Evolutionary conservation across 1,140 invertebrate species (phyloP).

Genomic region (Penaeus vannamei): DNA sequence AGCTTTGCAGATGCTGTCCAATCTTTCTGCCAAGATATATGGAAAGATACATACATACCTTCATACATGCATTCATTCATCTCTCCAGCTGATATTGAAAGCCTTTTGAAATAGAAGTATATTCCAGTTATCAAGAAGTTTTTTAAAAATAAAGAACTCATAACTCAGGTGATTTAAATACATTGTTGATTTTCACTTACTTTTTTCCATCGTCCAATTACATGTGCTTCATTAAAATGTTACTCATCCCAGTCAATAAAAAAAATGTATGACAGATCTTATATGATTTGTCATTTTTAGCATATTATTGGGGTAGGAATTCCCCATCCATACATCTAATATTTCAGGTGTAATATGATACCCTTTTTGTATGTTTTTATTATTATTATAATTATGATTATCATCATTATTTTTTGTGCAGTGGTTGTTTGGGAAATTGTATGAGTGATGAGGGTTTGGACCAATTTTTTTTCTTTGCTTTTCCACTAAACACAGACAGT

Average conservation of each 20-base stretch:
- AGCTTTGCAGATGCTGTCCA: slow-evolving; percentile 3
- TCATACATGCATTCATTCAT: too few relatives aligned
- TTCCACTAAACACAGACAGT: slow-evolving; percentile 28
- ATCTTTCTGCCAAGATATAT: neutral
- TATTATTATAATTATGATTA: neutral
- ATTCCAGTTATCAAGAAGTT: slow-evolving; percentile 10
- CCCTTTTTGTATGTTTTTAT: neutral
- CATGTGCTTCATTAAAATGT: neutral
- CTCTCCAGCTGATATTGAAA: too few relatives aligned
- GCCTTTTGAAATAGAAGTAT: neutral
- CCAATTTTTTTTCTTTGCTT: slow-evolving; percentile 34
- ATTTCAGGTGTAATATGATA: slow-evolving; percentile 23
- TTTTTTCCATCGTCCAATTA: slow-evolving; percentile 28
- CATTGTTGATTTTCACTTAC: neutral
- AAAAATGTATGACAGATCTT: too few relatives aligned
- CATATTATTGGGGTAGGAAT: neutral
- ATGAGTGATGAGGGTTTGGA: slow-evolving; percentile 44
- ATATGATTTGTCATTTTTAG: neutral
- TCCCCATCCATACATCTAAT: neutral
- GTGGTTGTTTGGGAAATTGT: slow-evolving; percentile 44
- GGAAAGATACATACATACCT: too few relatives aligned
- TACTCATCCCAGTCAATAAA: slow-evolving; percentile 1
- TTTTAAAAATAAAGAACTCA: slow-evolving; percentile 21
- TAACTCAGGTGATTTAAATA: slow-evolving; percentile 22
- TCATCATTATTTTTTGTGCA: slow-evolving; percentile 19